Conservation (phyloP, 2,113 vertebrate genomes). For the Ceyx melanurus region DNA sequence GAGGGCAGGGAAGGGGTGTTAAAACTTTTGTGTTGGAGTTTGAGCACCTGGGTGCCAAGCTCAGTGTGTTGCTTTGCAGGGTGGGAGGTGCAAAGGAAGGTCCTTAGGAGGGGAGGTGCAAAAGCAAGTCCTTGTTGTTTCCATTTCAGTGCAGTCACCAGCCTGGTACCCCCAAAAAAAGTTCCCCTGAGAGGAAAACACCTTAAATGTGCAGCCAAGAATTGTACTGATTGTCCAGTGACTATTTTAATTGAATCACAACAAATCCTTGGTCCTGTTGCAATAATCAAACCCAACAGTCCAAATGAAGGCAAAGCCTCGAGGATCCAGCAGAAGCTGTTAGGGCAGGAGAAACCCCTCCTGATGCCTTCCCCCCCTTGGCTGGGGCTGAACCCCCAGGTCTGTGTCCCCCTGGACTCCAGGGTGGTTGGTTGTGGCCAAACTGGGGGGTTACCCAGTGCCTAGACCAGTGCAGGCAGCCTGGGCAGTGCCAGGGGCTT, state of each 20-base stretch:
- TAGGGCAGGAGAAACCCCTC: not conserved
- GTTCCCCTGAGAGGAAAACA: not conserved
- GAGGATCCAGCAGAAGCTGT: not conserved
- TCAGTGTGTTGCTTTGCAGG: not conserved
- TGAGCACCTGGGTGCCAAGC: not conserved
- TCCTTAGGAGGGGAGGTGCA: not conserved
- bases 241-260: not conserved
- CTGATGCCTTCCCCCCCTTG: rapidly evolving
- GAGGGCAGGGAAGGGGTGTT: not conserved
- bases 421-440: rapidly evolving
- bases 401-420: not conserved
- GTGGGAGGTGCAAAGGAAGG: not conserved
- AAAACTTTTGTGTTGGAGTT: not conserved
- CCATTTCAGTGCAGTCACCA: not conserved
- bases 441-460: not conserved
- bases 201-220: not conserved
- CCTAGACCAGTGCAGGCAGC: too few species aligned
- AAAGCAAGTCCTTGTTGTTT: not conserved
- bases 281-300: not conserved
- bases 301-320: not conserved
- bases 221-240: not conserved
- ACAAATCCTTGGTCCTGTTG: not conserved
- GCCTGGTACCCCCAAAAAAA: not conserved
- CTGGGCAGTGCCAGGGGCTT: not conserved
- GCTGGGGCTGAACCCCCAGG: not conserved